phyloP scores from a whole-genome alignment of 2,797 vertebrate species.

The Hoplostethus atlanticus region DNA sequence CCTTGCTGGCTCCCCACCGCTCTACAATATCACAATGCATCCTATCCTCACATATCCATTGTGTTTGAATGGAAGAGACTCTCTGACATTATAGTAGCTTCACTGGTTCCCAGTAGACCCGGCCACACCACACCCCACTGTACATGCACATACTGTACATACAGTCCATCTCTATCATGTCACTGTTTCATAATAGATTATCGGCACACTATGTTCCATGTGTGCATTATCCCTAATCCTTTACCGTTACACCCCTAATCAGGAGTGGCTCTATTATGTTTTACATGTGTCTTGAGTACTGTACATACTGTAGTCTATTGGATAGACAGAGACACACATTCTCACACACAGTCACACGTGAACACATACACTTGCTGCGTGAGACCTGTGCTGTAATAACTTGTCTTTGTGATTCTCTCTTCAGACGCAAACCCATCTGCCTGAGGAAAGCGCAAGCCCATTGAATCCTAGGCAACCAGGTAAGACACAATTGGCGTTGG shows the following conservation, averaged over 20 bases:
- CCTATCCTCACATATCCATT: constrained; percentile 28
- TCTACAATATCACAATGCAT: constrained; percentile 2
- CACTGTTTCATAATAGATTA: not conserved
- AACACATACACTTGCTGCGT: constrained; percentile 12
- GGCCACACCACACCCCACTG: constrained; percentile 9
- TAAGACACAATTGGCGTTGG: constrained; percentile 32
- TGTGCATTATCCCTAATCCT: constrained; percentile 4
- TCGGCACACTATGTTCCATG: constrained; percentile 26
- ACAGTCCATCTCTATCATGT: constrained; percentile 5
- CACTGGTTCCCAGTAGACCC: constrained; percentile 1
- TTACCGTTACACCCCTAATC: not conserved
- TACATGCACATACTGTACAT: not conserved
- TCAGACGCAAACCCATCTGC: constrained; percentile 40
- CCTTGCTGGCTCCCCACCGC: not conserved
- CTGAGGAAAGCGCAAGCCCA: constrained; percentile 62
- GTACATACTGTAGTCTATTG: not conserved
- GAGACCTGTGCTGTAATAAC: not conserved
- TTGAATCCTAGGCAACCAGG: constrained; percentile 67
- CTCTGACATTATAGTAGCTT: not conserved
- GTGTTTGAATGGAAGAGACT: constrained; percentile 20
- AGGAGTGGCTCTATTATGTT: constrained; percentile 1
- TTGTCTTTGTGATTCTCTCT: constrained; percentile 20
- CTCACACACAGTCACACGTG: not conserved
- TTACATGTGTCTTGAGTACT: not conserved
- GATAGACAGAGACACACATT: not conserved